Evolutionary conservation across 64 coral and sea anemone genomes (phyloP), one percentile per base, ranked within the genome.

Genomic region (Stylophora pistillata): DNA sequence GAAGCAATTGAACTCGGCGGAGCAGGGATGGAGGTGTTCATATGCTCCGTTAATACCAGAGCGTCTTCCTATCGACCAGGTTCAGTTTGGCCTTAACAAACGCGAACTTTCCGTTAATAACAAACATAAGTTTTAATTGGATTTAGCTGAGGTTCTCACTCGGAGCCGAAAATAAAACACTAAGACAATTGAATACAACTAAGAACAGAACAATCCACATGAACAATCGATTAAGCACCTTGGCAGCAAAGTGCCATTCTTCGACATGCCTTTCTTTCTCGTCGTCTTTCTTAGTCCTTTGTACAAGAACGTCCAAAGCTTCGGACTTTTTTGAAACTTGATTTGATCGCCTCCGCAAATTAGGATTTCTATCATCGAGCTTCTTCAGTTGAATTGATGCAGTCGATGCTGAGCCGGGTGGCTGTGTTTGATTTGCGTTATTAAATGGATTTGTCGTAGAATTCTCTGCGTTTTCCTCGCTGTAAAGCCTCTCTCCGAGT

Each of bases 131-230:
- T 30, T 17, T 25, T 9, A 58, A 10, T 41, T 13, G 70, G 5
- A 33, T 58, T 55, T 69, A 73, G 28, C 27, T 26, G 15, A 97
- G 32, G 30, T 87, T 93, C 32, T 82, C 72, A 25, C 54, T 59
- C 7, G 95, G 95, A 47, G 95, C 95, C 3, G 91, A 86, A 20
- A 97, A 41, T 17, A 97, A 74, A 30, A 93, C 89, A 23, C 74
- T 88, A 12, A 97, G 86, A 32, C 91, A 92, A 29, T 97, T 97
- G 29, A 89, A 97, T 41, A 97, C 81, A 20, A 97, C 95, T 5
- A 93, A 68, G 18, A 90, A 15, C 32, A 97, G 78, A 21, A 97
- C 91, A 87, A 97, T 90, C 88, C 91, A 97, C 95, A 97, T 97
- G 58, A 97, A 97, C 54, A 97, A 74, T 21, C 86, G 76, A 72